Base-by-base conservation (phyloP, 2,797 vertebrate genomes). In the Lutjanus campechanus region DNA sequence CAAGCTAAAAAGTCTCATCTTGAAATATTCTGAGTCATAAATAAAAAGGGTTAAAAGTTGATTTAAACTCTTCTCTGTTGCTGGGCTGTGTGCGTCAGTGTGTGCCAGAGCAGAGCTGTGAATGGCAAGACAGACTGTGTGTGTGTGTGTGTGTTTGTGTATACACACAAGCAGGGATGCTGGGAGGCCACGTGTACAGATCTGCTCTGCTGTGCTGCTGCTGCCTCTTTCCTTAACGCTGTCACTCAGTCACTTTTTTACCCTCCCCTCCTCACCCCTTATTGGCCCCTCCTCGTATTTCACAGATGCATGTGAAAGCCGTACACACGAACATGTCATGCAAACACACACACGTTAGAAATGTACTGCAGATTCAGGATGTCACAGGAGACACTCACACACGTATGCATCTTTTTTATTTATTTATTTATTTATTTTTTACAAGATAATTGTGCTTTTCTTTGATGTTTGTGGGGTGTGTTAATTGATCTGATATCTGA, bases 151-250 rank as follows among this genome's bases (percentile, higher is more conserved):
- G 63, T 69, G 69, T 74, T 3, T 58, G 20, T 46, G 6, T 53
- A 47, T 58, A 8, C 19, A 63, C 79, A 78, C 29, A 36, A 36
- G 43, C 55, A 71, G 40, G 40, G 40, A 84, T 68, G 44, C 77
- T 66, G 63, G 25, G 61, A 70, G 80, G 89, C 92, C 88, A 92
- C 86, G 83, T 93, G 83, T 90, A 87, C 91, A 88, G 68, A 81
- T 82, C 76, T 81, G 74, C 75, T 75, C 29, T 81, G 44, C 22
- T 59, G 69, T 51, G 70, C 79, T 76, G 59, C 65, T 74, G 67
- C 72, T 19, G 43, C 16, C 47, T 51, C 59, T 80, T 53, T 67
- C 68, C 68, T 72, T 78, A 53, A 40, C 11, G 63, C 55, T 64
- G 73, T 82, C 82, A 75, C 43, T 85, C 77, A 59, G 44, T 61